These are phyloP conservation scores for Tenebrio molitor DNA, from an alignment of 1,140 invertebrate genomes.

Conservation along the genomic window DNA sequence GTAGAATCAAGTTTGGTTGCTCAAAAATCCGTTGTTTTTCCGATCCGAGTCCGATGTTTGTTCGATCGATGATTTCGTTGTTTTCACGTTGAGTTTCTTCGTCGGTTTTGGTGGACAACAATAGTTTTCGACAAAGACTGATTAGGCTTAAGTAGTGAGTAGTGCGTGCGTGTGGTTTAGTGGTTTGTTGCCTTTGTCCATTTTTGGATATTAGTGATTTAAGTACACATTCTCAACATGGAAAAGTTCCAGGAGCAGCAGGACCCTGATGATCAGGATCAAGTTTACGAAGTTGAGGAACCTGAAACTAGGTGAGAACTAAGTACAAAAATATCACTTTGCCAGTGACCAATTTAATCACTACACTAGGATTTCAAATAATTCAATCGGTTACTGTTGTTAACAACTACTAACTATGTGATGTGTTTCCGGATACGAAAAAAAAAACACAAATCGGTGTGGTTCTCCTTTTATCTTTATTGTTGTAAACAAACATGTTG, in stretches of 20 bases:
- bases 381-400: no score
- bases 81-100: constrained; percentile 41
- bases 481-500: constrained; percentile 2
- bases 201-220: constrained; percentile 34
- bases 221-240: constrained; percentile 50
- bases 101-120: constrained; percentile 9
- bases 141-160: constrained; percentile 56
- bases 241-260: constrained; percentile 61
- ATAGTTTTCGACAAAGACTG: constrained; percentile 54
- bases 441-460: constrained; percentile 10
- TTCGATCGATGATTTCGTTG: constrained; percentile 2
- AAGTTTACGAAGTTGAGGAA: constrained; percentile 61
- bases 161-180: constrained; percentile 52
- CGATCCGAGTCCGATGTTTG: constrained; percentile 13
- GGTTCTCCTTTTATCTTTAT: neutral
- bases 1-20: constrained; percentile 13
- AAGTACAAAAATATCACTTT: constrained; percentile 16
- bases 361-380: no score
- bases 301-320: constrained; percentile 59
- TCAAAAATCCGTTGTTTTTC: constrained; percentile 5
- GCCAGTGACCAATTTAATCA: no score
- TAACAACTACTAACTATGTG: no score
- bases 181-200: constrained; percentile 39
- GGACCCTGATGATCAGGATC: constrained; percentile 60
- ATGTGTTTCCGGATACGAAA: no score